Conservation (phyloP, 2,888 invertebrate genomes). For the Clivina fossor region DNA sequence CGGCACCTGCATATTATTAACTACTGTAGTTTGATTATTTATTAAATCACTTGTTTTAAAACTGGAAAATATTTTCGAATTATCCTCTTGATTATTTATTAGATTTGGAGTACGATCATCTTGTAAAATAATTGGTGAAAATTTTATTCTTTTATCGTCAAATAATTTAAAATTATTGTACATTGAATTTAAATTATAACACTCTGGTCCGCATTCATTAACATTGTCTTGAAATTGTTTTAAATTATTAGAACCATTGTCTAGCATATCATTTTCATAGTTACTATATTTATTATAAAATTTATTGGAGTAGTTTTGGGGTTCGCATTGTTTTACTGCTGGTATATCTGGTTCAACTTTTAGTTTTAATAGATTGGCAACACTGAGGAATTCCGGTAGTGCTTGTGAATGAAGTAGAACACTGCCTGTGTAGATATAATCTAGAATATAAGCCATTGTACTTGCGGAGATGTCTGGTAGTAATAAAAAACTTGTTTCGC, state of each 20-base stretch:
- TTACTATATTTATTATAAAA: conserved; percentile 17
- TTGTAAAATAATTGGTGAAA: conserved; percentile 28
- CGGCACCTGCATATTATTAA: too few species aligned
- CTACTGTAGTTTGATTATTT: too few species aligned
- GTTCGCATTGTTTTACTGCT: too few species aligned
- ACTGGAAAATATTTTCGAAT: too few species aligned
- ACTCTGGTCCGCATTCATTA: conserved; percentile 27
- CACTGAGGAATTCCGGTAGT: conserved; percentile 61
- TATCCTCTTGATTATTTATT: too few species aligned
- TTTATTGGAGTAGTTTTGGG: conserved; percentile 8
- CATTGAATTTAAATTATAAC: conserved; percentile 16
- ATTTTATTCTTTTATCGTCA: conserved; percentile 30
- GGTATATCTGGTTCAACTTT: conserved; percentile 25
- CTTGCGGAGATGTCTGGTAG: conserved; percentile 65
- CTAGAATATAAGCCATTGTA: conserved; percentile 64
- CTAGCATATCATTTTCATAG: neutral
- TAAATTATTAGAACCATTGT: conserved; percentile 5
- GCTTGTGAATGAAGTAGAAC: conserved; percentile 61
- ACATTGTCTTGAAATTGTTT: conserved; percentile 23
- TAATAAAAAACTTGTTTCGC: conserved; percentile 64
- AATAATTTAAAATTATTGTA: conserved; percentile 28
- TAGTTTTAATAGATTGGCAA: conserved; percentile 53
- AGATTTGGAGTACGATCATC: conserved; percentile 29
- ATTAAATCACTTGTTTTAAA: too few species aligned
- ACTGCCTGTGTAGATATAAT: conserved; percentile 70